These are phyloP conservation scores for Montifringilla adamsi DNA, from an alignment of 2,113 vertebrate species.

Conservation along the genomic window DNA sequence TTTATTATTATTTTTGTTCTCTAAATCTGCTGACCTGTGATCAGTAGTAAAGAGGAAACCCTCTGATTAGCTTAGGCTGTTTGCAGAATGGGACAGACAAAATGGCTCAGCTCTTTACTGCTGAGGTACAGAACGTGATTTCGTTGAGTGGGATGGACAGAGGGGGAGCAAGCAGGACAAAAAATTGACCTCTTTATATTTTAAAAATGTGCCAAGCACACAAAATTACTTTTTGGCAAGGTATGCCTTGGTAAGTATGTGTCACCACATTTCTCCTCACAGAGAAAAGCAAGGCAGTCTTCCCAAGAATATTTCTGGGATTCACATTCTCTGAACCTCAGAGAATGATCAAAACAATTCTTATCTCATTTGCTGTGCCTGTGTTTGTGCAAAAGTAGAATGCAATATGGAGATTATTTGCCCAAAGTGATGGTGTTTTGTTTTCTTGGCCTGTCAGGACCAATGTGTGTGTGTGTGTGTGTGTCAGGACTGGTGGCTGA, in stretches of 20 bases:
- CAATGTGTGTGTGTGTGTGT: no score
- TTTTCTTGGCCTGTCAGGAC: no score
- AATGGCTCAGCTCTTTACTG: neutral
- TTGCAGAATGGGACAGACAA: neutral
- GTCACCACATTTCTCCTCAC: no score
- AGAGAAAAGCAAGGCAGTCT: neutral
- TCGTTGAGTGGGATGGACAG: neutral
- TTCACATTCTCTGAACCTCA: no score
- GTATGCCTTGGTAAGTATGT: neutral
- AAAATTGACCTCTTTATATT: neutral
- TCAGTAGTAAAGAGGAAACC: neutral
- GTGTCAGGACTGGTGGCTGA: no score
- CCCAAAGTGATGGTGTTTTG: no score
- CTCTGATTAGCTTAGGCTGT: neutral
- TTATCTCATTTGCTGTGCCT: neutral
- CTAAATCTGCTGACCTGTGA: slow-evolving; percentile 36
- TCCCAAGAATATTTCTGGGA: neutral
- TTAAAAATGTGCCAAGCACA: rapidly evolving
- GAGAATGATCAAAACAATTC: neutral
- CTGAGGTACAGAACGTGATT: neutral
- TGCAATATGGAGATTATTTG: neutral
- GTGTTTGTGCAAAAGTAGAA: neutral
- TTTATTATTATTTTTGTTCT: neutral
- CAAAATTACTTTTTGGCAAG: neutral
- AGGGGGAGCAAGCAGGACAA: neutral